phyloP scores from a whole-genome alignment of 2,797 vertebrate species.

The Danio choprae region DNA sequence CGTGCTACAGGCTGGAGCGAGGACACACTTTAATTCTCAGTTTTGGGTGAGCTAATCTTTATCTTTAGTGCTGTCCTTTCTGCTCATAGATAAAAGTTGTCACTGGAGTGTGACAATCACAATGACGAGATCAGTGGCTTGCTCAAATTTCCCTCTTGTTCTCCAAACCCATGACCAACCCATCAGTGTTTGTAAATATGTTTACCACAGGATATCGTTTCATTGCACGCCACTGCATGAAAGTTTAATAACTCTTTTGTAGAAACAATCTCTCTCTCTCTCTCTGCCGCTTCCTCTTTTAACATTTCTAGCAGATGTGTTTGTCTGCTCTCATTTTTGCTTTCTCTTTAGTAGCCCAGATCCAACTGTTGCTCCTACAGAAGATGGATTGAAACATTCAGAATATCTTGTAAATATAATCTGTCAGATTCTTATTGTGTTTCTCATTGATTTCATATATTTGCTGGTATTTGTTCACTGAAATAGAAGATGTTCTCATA shows the following conservation, averaged over 20 bases:
- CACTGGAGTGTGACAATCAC: neutral
- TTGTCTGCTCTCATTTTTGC: slow-evolving; percentile 40
- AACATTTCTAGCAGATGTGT: slow-evolving; percentile 68
- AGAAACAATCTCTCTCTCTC: slow-evolving; percentile 38
- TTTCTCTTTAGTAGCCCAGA: slow-evolving; percentile 23
- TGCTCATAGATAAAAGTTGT: slow-evolving; percentile 3
- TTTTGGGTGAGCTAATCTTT: no score
- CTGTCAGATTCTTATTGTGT: neutral
- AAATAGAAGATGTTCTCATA: slow-evolving; percentile 1
- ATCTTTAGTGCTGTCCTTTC: neutral
- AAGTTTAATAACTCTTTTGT: slow-evolving; percentile 10
- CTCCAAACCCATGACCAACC: neutral
- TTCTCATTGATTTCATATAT: slow-evolving; percentile 11
- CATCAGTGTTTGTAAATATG: slow-evolving; percentile 44
- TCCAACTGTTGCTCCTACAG: slow-evolving; percentile 9
- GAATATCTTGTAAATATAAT: neutral
- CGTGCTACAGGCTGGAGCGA: no score
- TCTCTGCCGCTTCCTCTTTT: slow-evolving; percentile 33
- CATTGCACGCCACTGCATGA: slow-evolving; percentile 15
- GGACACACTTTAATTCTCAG: no score
- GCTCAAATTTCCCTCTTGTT: neutral
- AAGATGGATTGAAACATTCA: neutral
- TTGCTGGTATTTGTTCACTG: slow-evolving; percentile 8
- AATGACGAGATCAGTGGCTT: neutral
- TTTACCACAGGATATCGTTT: slow-evolving; percentile 16